Evolutionary conservation across 23 tunicate genomes (phyloP), one percentile per base, ranked within the genome.

Genomic region (Phallusia fumigata): DNA sequence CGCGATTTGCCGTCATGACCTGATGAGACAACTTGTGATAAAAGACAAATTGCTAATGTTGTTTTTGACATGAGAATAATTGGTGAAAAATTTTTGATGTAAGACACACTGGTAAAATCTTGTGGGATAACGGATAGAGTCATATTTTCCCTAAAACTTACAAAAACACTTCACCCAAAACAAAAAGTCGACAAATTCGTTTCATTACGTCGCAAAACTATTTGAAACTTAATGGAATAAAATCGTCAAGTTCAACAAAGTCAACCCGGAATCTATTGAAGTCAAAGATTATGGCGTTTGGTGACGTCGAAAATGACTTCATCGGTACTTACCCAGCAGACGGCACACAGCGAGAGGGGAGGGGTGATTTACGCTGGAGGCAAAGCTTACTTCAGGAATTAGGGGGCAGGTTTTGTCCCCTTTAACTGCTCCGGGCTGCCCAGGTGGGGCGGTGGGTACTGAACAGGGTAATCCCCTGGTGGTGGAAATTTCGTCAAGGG

Each of bases 311-410:
- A 72, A 24, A 32, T 74, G 35, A 32, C 78, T 30, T 40, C 5
- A 40, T 10, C 5, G 18, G 0, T 26, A 75, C 82, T 75, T 77
- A 91, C 97, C 97, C 21, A 87, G 53, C 6, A 92, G 86, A 28
- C 80, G 78, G 74, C 97, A 92, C 22, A 53, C 89, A 19, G 97
- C 90, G 5, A 83, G 80, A 31, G 97, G 90, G 19, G 88, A 84
- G 31, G 97, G 88, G 44, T 65, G 36, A 53, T 65, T 83, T 15
- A 83, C 64, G 44, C 87, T 87, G 12, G 91, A 81, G 10, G 90
- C 91, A 65, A 92, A 92, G 73, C 84, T 92, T 21, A 87, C 85
- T 76, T 92, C 97, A 24, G 91, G 84, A n/a, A 92, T 84, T 16
- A 92, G 84, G 19, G 91, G 91, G 64, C 58, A 51, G 21, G 91